phyloP scores from a whole-genome alignment of 2,797 vertebrate genomes.

The Eptatretus atami region DNA sequence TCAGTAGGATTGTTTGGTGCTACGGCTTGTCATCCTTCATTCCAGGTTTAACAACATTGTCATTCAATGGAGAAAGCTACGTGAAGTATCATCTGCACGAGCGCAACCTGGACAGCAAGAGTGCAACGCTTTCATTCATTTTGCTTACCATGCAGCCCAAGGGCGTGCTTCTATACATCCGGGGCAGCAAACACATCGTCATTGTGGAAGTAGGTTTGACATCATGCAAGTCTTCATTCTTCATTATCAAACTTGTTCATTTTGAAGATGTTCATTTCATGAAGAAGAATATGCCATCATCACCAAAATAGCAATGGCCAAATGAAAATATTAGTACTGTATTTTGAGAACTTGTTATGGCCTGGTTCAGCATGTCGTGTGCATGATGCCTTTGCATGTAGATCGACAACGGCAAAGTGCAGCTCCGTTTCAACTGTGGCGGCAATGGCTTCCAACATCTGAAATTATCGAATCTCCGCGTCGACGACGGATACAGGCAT shows the following conservation, averaged over 20 bases:
- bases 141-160: neutral
- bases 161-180: neutral
- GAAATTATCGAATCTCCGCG: slow-evolving; percentile 7
- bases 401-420: slow-evolving; percentile 67
- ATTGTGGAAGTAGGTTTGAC: neutral
- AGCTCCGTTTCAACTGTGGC: slow-evolving; percentile 92
- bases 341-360: neutral
- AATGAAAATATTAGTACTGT: neutral
- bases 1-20: neutral
- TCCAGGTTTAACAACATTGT: neutral
- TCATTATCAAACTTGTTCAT: slow-evolving; percentile 5
- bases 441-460: slow-evolving; percentile 19
- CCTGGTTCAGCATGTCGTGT: no score
- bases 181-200: neutral
- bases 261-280: neutral
- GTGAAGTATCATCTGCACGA: neutral
- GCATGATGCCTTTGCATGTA: slow-evolving; percentile 11
- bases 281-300: neutral
- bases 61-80: neutral
- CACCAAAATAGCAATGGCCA: neutral
- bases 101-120: neutral
- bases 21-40: no score
- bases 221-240: no score
- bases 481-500: slow-evolving; percentile 91
- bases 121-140: neutral